These are phyloP conservation scores for Chironomus riparius DNA, from an alignment of 2,888 invertebrate species.

Conservation along the genomic window DNA sequence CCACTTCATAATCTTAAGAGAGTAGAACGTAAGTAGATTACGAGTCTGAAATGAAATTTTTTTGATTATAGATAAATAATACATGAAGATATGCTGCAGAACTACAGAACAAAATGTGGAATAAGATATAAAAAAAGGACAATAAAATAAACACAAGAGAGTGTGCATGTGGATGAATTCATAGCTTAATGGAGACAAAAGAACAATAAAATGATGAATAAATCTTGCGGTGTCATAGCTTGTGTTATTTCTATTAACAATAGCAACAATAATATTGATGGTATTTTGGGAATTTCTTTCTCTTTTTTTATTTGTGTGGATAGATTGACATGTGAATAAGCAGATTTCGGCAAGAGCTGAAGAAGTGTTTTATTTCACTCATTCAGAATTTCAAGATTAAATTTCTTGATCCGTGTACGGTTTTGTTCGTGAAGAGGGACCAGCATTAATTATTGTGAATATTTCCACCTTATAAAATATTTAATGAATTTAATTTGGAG, in stretches of 20 bases:
- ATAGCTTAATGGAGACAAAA: slow-evolving; percentile 2
- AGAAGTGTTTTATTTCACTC: slow-evolving; percentile 8
- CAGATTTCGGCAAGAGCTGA: neutral
- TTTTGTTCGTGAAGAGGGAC: neutral
- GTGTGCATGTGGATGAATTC: neutral
- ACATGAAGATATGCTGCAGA: too few relatives aligned
- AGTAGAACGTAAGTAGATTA: too few relatives aligned
- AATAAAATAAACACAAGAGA: neutral
- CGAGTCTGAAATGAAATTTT: neutral
- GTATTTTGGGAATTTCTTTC: slow-evolving; percentile 10
- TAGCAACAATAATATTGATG: neutral
- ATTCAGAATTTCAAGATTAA: neutral
- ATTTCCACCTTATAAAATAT: neutral
- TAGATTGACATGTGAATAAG: slow-evolving; percentile 26
- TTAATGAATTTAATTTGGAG: too few relatives aligned
- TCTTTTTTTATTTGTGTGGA: neutral
- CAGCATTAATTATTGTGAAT: neutral
- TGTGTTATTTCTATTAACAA: slow-evolving; percentile 4
- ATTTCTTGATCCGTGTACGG: neutral
- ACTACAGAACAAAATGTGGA: neutral
- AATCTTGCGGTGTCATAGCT: slow-evolving; percentile 25
- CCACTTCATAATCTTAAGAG: too few relatives aligned
- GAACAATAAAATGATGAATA: slow-evolving; percentile 23
- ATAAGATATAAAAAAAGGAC: neutral
- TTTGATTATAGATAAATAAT: too few relatives aligned